Evolutionary conservation across 2,888 invertebrate species (phyloP).

Genomic region (Monochamus alternatus): DNA sequence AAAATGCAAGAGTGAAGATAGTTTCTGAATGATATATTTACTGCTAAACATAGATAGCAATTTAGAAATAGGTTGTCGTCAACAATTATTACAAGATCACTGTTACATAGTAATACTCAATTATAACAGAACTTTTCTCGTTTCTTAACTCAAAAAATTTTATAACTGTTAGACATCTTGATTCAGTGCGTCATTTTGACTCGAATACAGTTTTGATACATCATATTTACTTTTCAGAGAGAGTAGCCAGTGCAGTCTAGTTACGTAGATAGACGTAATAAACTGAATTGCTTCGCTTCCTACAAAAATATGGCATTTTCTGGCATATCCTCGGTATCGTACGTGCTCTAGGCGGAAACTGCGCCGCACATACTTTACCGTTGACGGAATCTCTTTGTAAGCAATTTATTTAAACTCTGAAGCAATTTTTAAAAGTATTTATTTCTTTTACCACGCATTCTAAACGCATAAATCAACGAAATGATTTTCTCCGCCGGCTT

Average conservation of each 20-base stretch:
- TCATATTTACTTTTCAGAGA: neutral
- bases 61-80: no score
- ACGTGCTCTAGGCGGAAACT: neutral
- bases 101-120: no score
- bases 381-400: neutral
- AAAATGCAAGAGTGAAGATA: no score
- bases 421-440: constrained; percentile 14
- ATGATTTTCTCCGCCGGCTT: constrained; percentile 29
- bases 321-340: neutral
- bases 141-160: no score
- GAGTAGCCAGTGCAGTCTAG: neutral
- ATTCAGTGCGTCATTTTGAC: no score
- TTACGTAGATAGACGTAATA: neutral
- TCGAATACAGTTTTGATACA: neutral
- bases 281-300: neutral
- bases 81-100: no score
- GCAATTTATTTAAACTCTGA: constrained; percentile 7
- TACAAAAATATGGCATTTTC: neutral
- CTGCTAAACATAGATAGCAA: no score
- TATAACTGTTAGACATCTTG: neutral
- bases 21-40: no score
- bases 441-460: constrained; percentile 14
- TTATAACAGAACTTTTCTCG: no score
- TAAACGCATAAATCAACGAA: constrained; percentile 32
- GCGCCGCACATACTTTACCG: neutral